Conservation (phyloP, 2,888 invertebrate genomes). For the Drosophila borealis region DNA sequence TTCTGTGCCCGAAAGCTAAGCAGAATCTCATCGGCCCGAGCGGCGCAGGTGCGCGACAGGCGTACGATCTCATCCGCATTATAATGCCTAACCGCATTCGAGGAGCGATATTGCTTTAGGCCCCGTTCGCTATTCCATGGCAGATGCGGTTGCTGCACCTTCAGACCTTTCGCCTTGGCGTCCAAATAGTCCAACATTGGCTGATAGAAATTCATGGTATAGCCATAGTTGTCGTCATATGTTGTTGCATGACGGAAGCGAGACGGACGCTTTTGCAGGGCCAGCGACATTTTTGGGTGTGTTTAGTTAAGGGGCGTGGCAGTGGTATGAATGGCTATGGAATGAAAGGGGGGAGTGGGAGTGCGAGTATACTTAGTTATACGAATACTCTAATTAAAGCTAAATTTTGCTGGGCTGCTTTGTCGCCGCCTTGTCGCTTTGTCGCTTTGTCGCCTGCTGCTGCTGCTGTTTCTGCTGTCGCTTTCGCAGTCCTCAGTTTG, state of each 20-base stretch:
- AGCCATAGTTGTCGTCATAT: slow-evolving; percentile 93
- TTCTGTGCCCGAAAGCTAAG: slow-evolving; percentile 84
- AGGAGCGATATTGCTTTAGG: slow-evolving; percentile 88
- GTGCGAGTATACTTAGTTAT: slow-evolving; percentile 37
- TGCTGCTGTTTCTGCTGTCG: slow-evolving; percentile 23
- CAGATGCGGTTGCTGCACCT: slow-evolving; percentile 87
- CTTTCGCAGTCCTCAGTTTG: slow-evolving; percentile 55
- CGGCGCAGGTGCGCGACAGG: slow-evolving; percentile 89
- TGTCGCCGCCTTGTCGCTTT: slow-evolving; percentile 30
- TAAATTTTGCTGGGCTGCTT: slow-evolving; percentile 31
- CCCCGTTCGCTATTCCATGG: slow-evolving; percentile 91
- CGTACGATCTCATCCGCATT: slow-evolving; percentile 88
- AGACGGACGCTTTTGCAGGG: slow-evolving; percentile 80
- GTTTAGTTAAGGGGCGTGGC: neutral
- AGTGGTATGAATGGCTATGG: neutral
- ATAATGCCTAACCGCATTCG: slow-evolving; percentile 88
- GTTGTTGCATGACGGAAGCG: slow-evolving; percentile 85
- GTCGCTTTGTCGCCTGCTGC: slow-evolving; percentile 34
- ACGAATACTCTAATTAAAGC: slow-evolving; percentile 70
- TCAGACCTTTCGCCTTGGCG: slow-evolving; percentile 86
- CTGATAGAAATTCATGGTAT: slow-evolving; percentile 93
- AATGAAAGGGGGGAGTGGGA: slow-evolving; percentile 22
- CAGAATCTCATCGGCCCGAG: slow-evolving; percentile 89
- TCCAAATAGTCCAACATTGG: slow-evolving; percentile 95
- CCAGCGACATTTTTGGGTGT: slow-evolving; percentile 80